Evolutionary conservation across 2,888 invertebrate genomes (phyloP).

Genomic region (Acleris laterana): DNA sequence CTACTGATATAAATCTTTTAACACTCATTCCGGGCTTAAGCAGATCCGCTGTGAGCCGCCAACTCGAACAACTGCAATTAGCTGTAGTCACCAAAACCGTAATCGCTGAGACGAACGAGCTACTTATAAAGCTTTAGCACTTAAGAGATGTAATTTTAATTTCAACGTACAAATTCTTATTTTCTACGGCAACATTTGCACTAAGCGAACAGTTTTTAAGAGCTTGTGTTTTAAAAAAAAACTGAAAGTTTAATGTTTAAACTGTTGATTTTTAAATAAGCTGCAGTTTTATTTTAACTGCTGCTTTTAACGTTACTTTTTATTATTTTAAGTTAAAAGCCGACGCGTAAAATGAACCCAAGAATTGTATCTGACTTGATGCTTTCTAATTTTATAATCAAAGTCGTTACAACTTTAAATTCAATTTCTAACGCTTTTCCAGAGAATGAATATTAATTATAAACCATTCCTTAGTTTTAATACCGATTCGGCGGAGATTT

Average conservation of each 20-base stretch:
- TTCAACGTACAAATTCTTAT: slow-evolving; percentile 25
- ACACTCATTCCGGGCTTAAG: slow-evolving; percentile 74
- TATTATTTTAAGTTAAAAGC: background rate
- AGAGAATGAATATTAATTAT: slow-evolving; percentile 30
- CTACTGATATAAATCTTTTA: slow-evolving; percentile 81
- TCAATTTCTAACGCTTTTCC: slow-evolving; percentile 5
- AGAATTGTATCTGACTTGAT: background rate
- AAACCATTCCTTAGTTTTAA: slow-evolving; percentile 29
- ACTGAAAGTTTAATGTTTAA: too few species aligned
- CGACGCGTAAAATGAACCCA: background rate
- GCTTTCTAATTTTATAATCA: slow-evolving; percentile 1
- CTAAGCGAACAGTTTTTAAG: too few species aligned
- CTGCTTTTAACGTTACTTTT: background rate
- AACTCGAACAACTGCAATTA: slow-evolving; percentile 81
- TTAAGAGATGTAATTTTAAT: slow-evolving; percentile 42
- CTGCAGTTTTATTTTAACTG: too few species aligned
- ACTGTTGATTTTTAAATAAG: too few species aligned
- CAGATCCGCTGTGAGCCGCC: slow-evolving; percentile 66
- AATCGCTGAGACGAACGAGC: slow-evolving; percentile 68
- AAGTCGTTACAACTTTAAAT: slow-evolving; percentile 5
- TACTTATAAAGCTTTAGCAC: slow-evolving; percentile 47
- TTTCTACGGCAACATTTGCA: background rate
- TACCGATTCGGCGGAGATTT: slow-evolving; percentile 47
- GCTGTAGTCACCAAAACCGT: slow-evolving; percentile 61
- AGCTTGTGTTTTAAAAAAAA: too few species aligned